These are phyloP conservation scores for Aphidoletes aphidimyza DNA, from an alignment of 2,888 invertebrate genomes.

Conservation along the genomic window DNA sequence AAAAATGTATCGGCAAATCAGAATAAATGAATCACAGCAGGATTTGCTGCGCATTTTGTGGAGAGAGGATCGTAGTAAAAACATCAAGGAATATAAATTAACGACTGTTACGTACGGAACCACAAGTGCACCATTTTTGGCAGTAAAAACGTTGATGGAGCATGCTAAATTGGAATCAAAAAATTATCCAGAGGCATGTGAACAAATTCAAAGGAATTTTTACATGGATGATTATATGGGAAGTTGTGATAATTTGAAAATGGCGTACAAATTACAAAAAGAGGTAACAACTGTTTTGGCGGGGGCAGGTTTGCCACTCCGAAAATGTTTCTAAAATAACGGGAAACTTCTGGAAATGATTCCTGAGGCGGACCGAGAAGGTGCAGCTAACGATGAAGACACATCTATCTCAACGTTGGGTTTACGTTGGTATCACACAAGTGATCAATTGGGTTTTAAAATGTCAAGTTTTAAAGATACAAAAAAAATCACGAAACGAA, in stretches of 20 bases:
- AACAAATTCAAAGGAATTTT: slow-evolving; percentile 56
- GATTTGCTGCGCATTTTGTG: slow-evolving; percentile 59
- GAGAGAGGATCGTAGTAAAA: slow-evolving; percentile 56
- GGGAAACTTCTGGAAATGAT: slow-evolving; percentile 52
- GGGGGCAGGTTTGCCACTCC: slow-evolving; percentile 56
- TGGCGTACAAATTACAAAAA: slow-evolving; percentile 57
- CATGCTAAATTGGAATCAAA: slow-evolving; percentile 55
- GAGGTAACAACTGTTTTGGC: slow-evolving; percentile 56
- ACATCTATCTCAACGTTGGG: slow-evolving; percentile 16
- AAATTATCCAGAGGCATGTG: slow-evolving; percentile 58
- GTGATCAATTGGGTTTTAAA: neutral
- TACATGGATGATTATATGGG: slow-evolving; percentile 59
- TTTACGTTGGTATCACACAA: neutral
- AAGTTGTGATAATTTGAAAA: slow-evolving; percentile 56
- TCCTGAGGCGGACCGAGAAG: slow-evolving; percentile 55
- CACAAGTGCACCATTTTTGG: slow-evolving; percentile 58
- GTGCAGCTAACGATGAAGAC: slow-evolving; percentile 36
- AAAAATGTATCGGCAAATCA: slow-evolving; percentile 61
- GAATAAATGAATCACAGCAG: slow-evolving; percentile 57
- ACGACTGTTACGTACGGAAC: slow-evolving; percentile 59
- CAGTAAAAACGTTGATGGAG: slow-evolving; percentile 57
- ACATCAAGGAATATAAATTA: slow-evolving; percentile 58
- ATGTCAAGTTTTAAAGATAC: neutral
- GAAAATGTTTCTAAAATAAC: slow-evolving; percentile 58
- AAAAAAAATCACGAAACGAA: neutral